phyloP scores from a whole-genome alignment of 2,113 vertebrate species.

The Pavo muticus region DNA sequence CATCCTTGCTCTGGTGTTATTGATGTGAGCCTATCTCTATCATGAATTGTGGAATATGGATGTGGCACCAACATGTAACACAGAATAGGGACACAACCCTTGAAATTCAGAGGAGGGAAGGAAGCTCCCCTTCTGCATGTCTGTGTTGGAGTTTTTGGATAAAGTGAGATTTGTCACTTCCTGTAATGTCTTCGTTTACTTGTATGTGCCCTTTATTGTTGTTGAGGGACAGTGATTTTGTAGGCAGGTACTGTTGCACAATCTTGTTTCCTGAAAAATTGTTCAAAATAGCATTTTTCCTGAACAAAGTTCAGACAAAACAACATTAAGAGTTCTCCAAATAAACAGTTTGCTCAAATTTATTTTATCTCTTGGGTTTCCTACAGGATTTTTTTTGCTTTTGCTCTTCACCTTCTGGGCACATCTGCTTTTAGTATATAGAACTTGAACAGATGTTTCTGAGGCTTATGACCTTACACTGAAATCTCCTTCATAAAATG shows the following conservation, averaged over 20 bases:
- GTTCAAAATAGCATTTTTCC: background rate
- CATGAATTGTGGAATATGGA: background rate
- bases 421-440: background rate
- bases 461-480: background rate
- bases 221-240: background rate
- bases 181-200: background rate
- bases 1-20: background rate
- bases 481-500: background rate
- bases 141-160: background rate
- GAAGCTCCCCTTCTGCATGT: background rate
- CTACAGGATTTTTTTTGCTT: background rate
- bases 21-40: background rate
- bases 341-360: background rate
- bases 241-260: background rate
- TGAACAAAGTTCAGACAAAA: background rate
- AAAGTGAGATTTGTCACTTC: background rate
- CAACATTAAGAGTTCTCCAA: background rate
- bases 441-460: background rate
- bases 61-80: accelerated
- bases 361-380: background rate
- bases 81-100: background rate
- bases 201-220: background rate
- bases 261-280: background rate
- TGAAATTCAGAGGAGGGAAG: background rate
- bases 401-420: background rate